phyloP scores from a whole-genome alignment of 2,113 vertebrate genomes.

The Pseudorectes ferrugineus region DNA sequence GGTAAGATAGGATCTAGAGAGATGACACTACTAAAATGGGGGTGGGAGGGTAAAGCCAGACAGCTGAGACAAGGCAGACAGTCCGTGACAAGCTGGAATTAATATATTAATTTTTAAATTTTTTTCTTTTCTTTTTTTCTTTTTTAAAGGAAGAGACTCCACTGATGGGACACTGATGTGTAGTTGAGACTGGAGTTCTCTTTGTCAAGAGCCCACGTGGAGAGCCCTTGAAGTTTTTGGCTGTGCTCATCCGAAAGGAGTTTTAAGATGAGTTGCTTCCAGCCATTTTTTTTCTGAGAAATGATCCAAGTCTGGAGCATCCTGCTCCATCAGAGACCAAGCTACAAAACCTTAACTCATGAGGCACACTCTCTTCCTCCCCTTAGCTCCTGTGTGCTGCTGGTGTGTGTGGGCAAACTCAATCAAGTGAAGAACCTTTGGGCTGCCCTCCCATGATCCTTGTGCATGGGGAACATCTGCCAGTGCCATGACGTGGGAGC shows the following conservation, averaged over 20 bases:
- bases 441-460: neutral
- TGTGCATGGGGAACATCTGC: neutral
- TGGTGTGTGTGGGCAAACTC: neutral
- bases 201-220: neutral
- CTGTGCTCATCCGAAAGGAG: neutral
- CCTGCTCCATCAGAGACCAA: neutral
- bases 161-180: neutral
- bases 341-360: neutral
- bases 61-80: neutral
- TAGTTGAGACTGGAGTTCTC: neutral
- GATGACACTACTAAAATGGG: neutral
- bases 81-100: neutral
- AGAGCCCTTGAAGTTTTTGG: neutral
- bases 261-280: neutral
- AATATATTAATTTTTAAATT: neutral
- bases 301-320: neutral
- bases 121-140: no score
- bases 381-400: neutral
- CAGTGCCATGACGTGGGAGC: fast-evolving
- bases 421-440: neutral
- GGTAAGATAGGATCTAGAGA: constrained; percentile 4
- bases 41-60: neutral
- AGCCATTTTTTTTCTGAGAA: neutral
- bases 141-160: neutral
- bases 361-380: neutral